Evolutionary conservation across 2,797 vertebrate genomes (phyloP).

Genomic region (Sus cebifrons): DNA sequence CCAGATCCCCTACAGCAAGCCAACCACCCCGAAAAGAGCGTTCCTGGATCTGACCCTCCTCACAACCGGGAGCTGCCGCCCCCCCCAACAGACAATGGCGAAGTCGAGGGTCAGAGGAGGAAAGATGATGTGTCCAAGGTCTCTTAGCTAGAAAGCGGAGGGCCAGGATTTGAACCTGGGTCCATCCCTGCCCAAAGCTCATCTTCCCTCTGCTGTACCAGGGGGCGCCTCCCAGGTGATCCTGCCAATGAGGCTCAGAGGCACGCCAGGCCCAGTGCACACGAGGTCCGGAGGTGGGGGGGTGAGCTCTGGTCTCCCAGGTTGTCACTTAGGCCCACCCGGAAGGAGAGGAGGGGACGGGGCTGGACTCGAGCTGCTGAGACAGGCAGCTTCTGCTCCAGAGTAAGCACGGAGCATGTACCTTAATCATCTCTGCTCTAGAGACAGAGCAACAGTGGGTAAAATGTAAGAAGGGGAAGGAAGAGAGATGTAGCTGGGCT

Average conservation of each 20-base stretch:
- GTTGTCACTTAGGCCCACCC: neutral
- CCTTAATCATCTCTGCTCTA: neutral
- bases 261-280: accelerated
- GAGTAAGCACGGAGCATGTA: neutral
- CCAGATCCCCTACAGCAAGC: too few species aligned
- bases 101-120: neutral
- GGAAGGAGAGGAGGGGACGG: accelerated
- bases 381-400: neutral
- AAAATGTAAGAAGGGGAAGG: neutral
- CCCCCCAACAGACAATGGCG: accelerated
- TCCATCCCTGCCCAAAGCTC: neutral
- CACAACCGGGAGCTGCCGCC: accelerated
- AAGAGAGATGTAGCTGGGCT: neutral
- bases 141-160: neutral
- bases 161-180: neutral
- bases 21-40: neutral
- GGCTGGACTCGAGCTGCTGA: accelerated
- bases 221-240: neutral
- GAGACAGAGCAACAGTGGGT: neutral
- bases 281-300: neutral
- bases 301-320: accelerated
- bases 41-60: accelerated
- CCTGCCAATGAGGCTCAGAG: accelerated
- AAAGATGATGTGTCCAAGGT: accelerated
- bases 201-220: neutral